A percentile compares a stretch with the other conserved stretches of the same genome.
phyloP scores from a whole-genome alignment of 2,888 invertebrate genomes.

The Pseudococcus viburni region DNA sequence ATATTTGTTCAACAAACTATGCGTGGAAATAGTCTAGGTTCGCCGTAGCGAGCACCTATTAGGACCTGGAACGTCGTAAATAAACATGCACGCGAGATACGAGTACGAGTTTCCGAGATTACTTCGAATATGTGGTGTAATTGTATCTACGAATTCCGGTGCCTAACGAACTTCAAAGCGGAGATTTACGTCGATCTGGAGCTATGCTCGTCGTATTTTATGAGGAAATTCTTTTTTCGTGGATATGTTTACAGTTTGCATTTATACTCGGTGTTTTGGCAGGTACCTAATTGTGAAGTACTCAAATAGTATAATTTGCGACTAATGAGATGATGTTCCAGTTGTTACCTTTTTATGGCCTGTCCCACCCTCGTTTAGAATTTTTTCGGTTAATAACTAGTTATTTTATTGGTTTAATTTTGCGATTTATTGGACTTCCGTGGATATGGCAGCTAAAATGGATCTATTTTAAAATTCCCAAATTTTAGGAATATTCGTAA shows the following conservation, averaged over 20 bases:
- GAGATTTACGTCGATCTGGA: background rate
- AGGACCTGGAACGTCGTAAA: background rate
- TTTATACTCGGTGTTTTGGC: background rate
- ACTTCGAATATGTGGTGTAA: background rate
- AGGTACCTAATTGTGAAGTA: too few species aligned
- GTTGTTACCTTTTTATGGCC: too few species aligned
- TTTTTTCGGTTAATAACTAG: too few species aligned
- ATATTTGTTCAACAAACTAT: slow-evolving; percentile 1
- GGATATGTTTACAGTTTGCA: background rate
- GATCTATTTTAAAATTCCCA: too few species aligned
- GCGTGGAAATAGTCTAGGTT: background rate
- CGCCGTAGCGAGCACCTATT: background rate
- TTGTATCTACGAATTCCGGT: background rate
- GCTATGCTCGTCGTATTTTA: background rate
- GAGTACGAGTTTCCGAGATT: background rate
- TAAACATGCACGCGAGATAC: background rate
- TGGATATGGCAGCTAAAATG: too few species aligned
- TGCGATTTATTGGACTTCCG: too few species aligned
- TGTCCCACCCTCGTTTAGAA: too few species aligned
- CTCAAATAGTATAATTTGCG: too few species aligned
- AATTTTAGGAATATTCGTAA: too few species aligned
- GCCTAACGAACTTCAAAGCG: background rate
- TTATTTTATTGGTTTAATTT: too few species aligned
- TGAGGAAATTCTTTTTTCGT: background rate
- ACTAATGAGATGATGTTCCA: too few species aligned